Evolutionary conservation across 2,888 invertebrate genomes (phyloP), one percentile per base, ranked within the genome.

Genomic region (Eupeodes latifasciatus): DNA sequence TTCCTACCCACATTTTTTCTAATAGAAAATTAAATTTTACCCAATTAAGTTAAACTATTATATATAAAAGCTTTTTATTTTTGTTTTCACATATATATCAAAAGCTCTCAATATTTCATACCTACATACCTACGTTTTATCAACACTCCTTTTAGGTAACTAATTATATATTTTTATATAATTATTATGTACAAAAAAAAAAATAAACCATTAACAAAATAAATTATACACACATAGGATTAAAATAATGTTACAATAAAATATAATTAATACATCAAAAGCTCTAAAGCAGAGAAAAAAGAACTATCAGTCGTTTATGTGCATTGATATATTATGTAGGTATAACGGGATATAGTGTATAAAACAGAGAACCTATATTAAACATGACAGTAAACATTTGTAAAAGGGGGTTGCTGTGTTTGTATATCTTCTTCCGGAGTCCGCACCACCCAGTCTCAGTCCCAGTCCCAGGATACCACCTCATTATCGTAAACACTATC

Each of bases 251-350:
- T 75, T 64, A 81, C 87, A 81, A 84, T 74, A 84, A 78, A 88
- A 75, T 88, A 80, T 77, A 87, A 88, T 88, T 88, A 88, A 88
- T 88, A 84, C 84, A 78, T 88, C 83, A 88, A 77, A 84, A 88
- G 84, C 80, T 27, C 27, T 66, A 64, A 69, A 67, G 64, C 72
- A 74, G 53, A 86, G 69, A 82, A 78, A 75, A 67, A 66, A 16
- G 36, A 36, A 74, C 61, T 66, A 76, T 57, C 27, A 44, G 44
- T 44, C 47, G 47, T 12, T 44, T 67, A 77, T 27, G 19, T 27
- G 11, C 67, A 64, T 19, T 7, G 40, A 64, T 27, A 6, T 11
- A 14, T 27, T 6, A 6, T 51, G 49, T 5, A 34, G 12, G 14
- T 27, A 16, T 27, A 44, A 67, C n/a, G 9, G n/a, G 19, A 12